Evolutionary conservation across 2,113 vertebrate genomes (phyloP).

Genomic region (Channa argus): DNA sequence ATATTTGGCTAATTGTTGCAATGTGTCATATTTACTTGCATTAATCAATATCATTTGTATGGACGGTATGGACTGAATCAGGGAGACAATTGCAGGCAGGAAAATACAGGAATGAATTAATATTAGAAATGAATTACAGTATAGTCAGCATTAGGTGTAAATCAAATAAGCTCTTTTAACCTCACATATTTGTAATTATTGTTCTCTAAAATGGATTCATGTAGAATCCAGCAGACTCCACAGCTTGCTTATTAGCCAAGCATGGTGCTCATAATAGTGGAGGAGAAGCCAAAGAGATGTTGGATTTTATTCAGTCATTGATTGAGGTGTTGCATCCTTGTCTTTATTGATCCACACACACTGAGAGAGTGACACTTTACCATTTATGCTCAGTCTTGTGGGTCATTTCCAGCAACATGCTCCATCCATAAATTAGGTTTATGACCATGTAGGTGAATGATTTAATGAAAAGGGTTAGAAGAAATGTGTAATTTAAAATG

Average conservation of each 20-base stretch:
- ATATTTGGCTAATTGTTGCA: too few relatives aligned
- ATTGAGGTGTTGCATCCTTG: constrained; percentile 52
- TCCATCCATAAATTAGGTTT: constrained; percentile 59
- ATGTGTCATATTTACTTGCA: too few relatives aligned
- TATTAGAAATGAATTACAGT: too few relatives aligned
- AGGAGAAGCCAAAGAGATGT: constrained; percentile 40
- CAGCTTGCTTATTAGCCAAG: neutral
- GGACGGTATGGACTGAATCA: too few relatives aligned
- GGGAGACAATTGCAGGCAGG: too few relatives aligned
- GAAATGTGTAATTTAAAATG: constrained; percentile 18
- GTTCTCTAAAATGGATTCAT: neutral
- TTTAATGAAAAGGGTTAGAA: constrained; percentile 39
- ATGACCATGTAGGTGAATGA: constrained; percentile 34
- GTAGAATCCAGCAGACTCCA: neutral
- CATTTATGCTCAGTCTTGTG: constrained; percentile 24
- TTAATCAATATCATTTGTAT: too few relatives aligned
- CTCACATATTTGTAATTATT: neutral
- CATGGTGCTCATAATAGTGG: constrained; percentile 8
- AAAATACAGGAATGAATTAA: too few relatives aligned
- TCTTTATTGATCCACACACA: constrained; percentile 65
- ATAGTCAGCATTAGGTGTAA: too few relatives aligned
- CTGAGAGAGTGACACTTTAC: constrained; percentile 41
- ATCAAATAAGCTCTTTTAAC: too few relatives aligned
- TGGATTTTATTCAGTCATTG: constrained; percentile 70
- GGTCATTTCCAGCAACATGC: constrained; percentile 46